Base-by-base conservation (phyloP, 2,113 vertebrate species). In the Urocitellus parryii region DNA sequence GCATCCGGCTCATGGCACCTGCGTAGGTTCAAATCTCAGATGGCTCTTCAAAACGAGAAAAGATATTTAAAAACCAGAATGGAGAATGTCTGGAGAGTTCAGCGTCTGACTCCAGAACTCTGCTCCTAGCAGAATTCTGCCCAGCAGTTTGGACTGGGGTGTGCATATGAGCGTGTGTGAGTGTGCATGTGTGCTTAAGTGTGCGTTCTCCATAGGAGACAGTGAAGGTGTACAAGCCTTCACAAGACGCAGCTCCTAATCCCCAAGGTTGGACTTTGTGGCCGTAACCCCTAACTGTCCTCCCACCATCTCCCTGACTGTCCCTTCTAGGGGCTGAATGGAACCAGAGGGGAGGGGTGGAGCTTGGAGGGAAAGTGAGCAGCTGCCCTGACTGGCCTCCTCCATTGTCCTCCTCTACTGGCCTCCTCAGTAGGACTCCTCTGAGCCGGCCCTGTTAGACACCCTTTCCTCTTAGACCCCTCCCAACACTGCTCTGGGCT, bases 291-390 rank as follows among this genome's bases (percentile, higher is more conserved):
- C 85, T 48, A 4, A n/a, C 45, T 20, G 67, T 45, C 83, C 39
- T 34, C 34, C 25, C 27, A 1, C 2, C 4, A 4, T 20, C 18
- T 1, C 25, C n/a, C 22, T 39, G 7, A 34, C n/a, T 4, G 32
- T 11, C 13, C 18, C 37, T 34, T 24, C 51, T 51, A 11, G 70
- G 2, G 6, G 74, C 34, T 37, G 29, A 79, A 37, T 9, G 72
- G 70, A 82, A 29, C 90, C 5, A 25, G 32, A 0, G 16, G 42
- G 2, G 22, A 51, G 48, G 11, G 22, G 3, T 24, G 13, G 34
- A 29, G 1, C 24, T 27, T 63, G 24, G 58, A 63, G 24, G 61
- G 9, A 63, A 63, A 63, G 61, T 63, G 61, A 63, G 61, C 25
- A 27, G 61, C 22, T 20, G 5, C 56, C 17, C 20, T 5, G 18